These are phyloP conservation scores for Pteropus rufus DNA, from an alignment of 2,797 vertebrate genomes.

Conservation along the genomic window DNA sequence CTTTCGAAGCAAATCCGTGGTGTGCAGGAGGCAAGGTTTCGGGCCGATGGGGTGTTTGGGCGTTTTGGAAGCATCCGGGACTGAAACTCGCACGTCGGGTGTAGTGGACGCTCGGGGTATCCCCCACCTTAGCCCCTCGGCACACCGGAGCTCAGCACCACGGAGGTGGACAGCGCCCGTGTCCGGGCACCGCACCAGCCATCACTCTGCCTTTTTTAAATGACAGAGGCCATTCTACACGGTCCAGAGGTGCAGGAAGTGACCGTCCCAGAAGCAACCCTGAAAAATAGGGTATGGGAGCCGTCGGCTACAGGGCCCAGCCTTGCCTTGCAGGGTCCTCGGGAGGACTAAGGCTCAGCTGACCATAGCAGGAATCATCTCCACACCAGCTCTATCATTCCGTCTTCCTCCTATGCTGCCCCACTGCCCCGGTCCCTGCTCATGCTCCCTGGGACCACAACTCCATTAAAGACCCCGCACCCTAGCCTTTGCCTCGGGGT, in stretches of 20 bases:
- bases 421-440: not conserved
- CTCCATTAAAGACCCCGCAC: not conserved
- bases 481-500: not conserved
- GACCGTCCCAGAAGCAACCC: not conserved
- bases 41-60: not conserved
- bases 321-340: not conserved
- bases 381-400: fast-evolving
- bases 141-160: not conserved
- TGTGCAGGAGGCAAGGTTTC: not conserved
- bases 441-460: not conserved
- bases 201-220: fast-evolving
- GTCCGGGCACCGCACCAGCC: fast-evolving
- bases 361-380: too few species aligned
- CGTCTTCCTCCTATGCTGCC: not conserved
- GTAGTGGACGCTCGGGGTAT: fast-evolving
- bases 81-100: not conserved
- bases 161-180: fast-evolving
- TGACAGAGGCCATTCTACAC: not conserved
- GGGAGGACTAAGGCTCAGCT: not conserved
- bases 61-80: not conserved
- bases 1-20: not conserved
- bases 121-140: not conserved
- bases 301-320: not conserved
- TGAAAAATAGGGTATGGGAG: too few species aligned
- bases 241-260: not conserved